Conservation (phyloP, 1,140 invertebrate genomes). For the Dufourea novaeangliae region DNA sequence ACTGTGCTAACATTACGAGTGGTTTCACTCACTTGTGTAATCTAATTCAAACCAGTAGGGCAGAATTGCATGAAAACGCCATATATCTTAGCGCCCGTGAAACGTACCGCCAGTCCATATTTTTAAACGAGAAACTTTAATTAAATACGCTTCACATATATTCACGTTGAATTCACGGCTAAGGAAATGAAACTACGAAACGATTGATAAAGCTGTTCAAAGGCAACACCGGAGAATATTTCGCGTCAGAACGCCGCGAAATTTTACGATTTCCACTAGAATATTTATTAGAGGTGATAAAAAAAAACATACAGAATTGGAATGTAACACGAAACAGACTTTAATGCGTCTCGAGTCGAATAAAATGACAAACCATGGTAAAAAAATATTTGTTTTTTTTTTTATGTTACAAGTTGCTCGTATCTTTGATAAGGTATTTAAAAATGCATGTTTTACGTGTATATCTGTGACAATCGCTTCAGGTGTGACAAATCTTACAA, state of each 20-base stretch:
- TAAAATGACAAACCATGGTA: no score
- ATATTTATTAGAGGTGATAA: background rate
- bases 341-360: no score
- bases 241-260: background rate
- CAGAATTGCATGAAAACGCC: slow-evolving; percentile 1
- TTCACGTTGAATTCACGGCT: background rate
- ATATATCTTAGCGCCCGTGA: background rate
- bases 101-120: background rate
- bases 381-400: no score
- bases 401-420: no score
- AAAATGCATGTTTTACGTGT: no score
- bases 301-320: no score
- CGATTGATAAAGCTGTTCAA: background rate
- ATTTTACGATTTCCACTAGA: background rate
- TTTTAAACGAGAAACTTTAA: slow-evolving; percentile 1
- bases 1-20: slow-evolving; percentile 8
- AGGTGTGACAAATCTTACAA: no score
- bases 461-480: no score
- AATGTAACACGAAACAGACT: no score
- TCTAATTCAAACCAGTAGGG: slow-evolving; percentile 15
- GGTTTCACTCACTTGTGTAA: slow-evolving; percentile 11
- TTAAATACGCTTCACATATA: background rate
- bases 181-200: background rate
- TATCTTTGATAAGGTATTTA: no score
- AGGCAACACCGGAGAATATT: no score